phyloP scores from a whole-genome alignment of 2,797 vertebrate species.

The Holocentrus rufus region DNA sequence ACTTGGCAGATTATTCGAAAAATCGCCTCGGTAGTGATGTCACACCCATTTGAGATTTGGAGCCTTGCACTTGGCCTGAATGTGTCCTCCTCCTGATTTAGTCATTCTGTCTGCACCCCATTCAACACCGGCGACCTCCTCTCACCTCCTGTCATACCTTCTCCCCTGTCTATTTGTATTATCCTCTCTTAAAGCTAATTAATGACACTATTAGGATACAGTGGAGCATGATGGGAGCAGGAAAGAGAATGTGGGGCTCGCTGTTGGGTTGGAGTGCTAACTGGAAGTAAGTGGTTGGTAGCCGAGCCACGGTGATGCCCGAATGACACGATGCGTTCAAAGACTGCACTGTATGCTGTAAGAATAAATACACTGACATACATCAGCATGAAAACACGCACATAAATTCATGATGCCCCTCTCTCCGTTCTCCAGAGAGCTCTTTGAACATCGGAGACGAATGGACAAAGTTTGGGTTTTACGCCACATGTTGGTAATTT shows the following conservation, averaged over 20 bases:
- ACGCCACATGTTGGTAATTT: slow-evolving; percentile 63
- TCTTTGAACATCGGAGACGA: slow-evolving; percentile 8
- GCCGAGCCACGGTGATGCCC: not conserved
- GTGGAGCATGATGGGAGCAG: slow-evolving; percentile 2
- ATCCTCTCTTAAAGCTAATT: slow-evolving; percentile 5
- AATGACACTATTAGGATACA: not conserved
- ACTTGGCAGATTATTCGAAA: slow-evolving; percentile 43
- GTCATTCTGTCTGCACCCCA: slow-evolving; percentile 40
- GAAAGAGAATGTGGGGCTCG: not conserved
- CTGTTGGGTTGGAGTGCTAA: not conserved
- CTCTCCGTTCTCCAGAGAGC: slow-evolving; percentile 7
- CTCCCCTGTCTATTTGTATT: not conserved
- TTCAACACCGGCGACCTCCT: slow-evolving; percentile 16
- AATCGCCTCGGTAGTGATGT: slow-evolving; percentile 36
- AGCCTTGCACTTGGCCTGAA: slow-evolving; percentile 9
- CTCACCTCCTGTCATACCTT: slow-evolving; percentile 23
- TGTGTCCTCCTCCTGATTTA: slow-evolving; percentile 30
- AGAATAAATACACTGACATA: not conserved
- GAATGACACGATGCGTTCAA: not conserved
- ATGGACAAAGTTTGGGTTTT: slow-evolving; percentile 48
- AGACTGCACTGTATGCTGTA: not conserved
- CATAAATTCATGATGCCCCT: slow-evolving; percentile 25
- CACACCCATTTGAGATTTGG: slow-evolving; percentile 46
- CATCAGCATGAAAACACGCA: slow-evolving; percentile 14
- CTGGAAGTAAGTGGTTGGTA: slow-evolving; percentile 1